Conservation (phyloP, 2,888 invertebrate genomes). For the Drosophila koepferae region DNA sequence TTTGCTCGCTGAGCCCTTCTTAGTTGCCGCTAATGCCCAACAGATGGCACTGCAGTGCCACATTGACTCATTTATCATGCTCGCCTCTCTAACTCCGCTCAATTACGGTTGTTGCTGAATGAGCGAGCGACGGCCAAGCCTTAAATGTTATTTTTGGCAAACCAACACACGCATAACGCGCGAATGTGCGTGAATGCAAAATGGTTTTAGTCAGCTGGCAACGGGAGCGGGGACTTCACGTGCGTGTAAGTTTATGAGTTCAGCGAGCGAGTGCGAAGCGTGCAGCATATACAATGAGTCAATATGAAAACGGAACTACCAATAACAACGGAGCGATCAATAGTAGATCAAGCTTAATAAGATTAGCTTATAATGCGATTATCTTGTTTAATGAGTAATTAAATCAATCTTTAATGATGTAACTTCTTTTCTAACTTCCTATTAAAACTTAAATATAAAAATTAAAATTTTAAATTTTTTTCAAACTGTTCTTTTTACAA, state of each 20-base stretch:
- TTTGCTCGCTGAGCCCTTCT: constrained; percentile 46
- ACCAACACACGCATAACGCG: constrained; percentile 14
- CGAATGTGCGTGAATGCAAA: constrained; percentile 12
- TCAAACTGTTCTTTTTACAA: background rate
- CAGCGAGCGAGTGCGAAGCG: constrained; percentile 36
- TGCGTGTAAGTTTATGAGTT: constrained; percentile 53
- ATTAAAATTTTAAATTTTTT: background rate
- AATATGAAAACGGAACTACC: constrained; percentile 5
- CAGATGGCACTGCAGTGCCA: constrained; percentile 60
- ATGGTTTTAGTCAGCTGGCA: background rate
- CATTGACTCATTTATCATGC: constrained; percentile 35
- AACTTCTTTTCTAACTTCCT: background rate
- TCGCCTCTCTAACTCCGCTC: constrained; percentile 42
- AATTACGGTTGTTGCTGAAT: constrained; percentile 15
- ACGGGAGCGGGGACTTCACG: background rate
- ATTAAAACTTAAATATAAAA: background rate
- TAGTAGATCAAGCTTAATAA: background rate
- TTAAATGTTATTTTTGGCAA: constrained; percentile 46
- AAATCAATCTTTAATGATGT: background rate
- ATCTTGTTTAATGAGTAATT: background rate
- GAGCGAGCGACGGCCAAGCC: constrained; percentile 44
- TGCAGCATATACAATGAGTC: constrained; percentile 40
- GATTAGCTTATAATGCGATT: background rate
- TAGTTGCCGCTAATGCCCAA: constrained; percentile 58
- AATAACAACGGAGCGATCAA: background rate